Percentiles rank a stretch among this genome's conserved stretches.
These are phyloP conservation scores for Xiphydria camelus DNA, from an alignment of 2,888 invertebrate genomes.

Conservation along the genomic window DNA sequence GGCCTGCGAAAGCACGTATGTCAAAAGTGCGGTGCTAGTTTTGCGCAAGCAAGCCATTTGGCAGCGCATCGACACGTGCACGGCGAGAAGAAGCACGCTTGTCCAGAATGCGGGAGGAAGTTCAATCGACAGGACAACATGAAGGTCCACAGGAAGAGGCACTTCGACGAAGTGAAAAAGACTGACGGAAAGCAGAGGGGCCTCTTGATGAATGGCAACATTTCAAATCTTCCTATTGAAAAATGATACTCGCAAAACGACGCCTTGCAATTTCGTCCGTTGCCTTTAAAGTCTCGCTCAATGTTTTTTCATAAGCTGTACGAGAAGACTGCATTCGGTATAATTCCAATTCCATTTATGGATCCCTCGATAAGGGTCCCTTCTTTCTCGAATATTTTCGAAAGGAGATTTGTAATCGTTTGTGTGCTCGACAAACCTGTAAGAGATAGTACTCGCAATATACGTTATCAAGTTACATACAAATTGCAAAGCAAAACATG, in stretches of 20 bases:
- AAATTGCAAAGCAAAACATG: too few species aligned
- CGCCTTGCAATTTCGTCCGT: too few species aligned
- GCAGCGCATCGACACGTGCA: conserved; percentile 55
- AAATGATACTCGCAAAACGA: conserved; percentile 3
- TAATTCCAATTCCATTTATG: too few species aligned
- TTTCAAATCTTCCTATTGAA: background rate
- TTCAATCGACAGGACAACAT: conserved; percentile 56
- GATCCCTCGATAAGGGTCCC: too few species aligned
- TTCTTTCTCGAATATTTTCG: too few species aligned
- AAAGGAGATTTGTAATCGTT: too few species aligned
- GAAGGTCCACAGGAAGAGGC: conserved; percentile 54
- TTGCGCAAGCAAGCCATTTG: conserved; percentile 55
- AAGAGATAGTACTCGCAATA: too few species aligned
- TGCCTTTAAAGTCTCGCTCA: too few species aligned
- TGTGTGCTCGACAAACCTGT: too few species aligned
- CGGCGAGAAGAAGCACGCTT: conserved; percentile 53
- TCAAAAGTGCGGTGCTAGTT: conserved; percentile 51
- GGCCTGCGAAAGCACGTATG: conserved; percentile 53
- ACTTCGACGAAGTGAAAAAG: conserved; percentile 39
- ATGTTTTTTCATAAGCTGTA: too few species aligned
- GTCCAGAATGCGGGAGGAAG: conserved; percentile 53
- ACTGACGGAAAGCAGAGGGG: conserved; percentile 20
- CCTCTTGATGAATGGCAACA: background rate
- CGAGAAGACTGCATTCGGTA: too few species aligned
- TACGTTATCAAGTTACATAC: too few species aligned